These are phyloP conservation scores for Coryphaenoides rupestris DNA, from an alignment of 2,113 vertebrate species.

Conservation along the genomic window DNA sequence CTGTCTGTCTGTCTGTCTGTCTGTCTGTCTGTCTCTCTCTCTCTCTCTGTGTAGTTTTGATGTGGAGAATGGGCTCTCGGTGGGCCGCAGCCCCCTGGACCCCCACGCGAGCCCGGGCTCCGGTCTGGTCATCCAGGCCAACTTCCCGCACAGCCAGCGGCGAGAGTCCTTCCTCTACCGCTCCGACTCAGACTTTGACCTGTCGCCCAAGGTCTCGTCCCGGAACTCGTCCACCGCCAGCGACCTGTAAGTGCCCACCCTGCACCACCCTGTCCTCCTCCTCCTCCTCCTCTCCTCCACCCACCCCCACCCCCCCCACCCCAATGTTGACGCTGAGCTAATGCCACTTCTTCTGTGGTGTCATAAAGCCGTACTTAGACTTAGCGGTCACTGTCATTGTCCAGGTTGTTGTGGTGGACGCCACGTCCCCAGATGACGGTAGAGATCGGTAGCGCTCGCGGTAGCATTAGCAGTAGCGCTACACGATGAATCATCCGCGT, in stretches of 20 bases:
- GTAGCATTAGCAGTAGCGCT: no score
- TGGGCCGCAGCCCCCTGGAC: slow-evolving; percentile 74
- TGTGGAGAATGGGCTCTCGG: slow-evolving; percentile 84
- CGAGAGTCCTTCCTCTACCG: slow-evolving; percentile 93
- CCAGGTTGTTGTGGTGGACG: no score
- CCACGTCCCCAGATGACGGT: no score
- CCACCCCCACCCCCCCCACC: no score
- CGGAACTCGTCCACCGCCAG: slow-evolving; percentile 85
- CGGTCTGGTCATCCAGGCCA: slow-evolving; percentile 76
- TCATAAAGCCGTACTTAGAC: no score
- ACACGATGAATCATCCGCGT: no score
- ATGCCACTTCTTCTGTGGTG: neutral
- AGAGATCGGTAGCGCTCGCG: no score
- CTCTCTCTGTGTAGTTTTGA: slow-evolving; percentile 76
- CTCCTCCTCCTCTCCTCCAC: neutral
- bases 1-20: no score
- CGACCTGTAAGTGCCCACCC: slow-evolving; percentile 80
- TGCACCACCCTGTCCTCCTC: neutral
- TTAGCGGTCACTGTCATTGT: no score
- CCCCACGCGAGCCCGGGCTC: slow-evolving; percentile 78
- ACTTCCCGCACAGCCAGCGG: slow-evolving; percentile 82
- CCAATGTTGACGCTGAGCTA: neutral
- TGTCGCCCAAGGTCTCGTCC: slow-evolving; percentile 85
- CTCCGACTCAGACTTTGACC: slow-evolving; percentile 89
- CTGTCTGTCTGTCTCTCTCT: no score